Conservation (phyloP, 1,140 invertebrate species). For the Dysdera silvatica region DNA sequence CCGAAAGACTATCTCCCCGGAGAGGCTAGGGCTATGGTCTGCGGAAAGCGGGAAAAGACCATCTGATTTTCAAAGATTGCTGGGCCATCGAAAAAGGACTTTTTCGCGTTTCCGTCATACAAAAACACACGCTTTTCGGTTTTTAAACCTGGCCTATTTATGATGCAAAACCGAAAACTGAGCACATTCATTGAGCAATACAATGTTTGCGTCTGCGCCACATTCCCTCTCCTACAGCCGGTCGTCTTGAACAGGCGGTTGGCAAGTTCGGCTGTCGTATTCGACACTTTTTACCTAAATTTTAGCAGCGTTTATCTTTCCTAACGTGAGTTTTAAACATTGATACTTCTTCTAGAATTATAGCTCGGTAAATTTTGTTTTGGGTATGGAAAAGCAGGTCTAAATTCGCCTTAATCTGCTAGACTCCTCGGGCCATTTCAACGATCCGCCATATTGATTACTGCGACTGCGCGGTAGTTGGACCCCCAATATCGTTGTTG, state of each 20-base stretch:
- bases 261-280: too few relatives aligned
- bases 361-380: not conserved
- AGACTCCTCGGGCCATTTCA: not conserved
- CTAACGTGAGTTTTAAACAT: too few relatives aligned
- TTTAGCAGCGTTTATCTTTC: too few relatives aligned
- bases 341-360: not conserved
- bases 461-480: conserved; percentile 28
- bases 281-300: too few relatives aligned
- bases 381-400: not conserved
- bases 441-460: conserved; percentile 23
- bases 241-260: too few relatives aligned
- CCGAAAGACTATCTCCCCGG: too few relatives aligned
- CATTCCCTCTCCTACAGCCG: conserved; percentile 11
- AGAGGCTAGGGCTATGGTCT: too few relatives aligned
- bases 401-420: not conserved
- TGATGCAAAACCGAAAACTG: conserved; percentile 30
- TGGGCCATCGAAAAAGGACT: conserved; percentile 8
- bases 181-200: conserved; percentile 30
- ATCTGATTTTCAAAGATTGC: too few relatives aligned
- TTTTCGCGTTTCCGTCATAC: conserved; percentile 5
- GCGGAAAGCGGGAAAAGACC: too few relatives aligned
- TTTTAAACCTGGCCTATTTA: conserved; percentile 29
- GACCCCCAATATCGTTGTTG: too few relatives aligned
- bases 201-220: conserved; percentile 28
- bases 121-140: conserved; percentile 30